These are phyloP conservation scores for Coptodon rendalli DNA, from an alignment of 2,113 vertebrate genomes.

Conservation along the genomic window DNA sequence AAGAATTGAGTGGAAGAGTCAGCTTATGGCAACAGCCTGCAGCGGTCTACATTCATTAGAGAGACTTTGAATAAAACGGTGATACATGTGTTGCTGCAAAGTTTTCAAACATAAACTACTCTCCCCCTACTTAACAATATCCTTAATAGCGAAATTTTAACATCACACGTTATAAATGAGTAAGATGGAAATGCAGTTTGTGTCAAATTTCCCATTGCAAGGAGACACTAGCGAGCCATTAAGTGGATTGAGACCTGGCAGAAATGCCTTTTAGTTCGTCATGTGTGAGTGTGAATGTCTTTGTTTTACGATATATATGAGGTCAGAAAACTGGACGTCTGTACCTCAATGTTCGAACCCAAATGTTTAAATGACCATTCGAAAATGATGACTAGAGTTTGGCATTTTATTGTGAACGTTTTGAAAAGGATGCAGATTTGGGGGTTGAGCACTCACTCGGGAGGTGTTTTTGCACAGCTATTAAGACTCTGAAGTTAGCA, in stretches of 20 bases:
- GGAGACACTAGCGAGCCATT: slow-evolving; percentile 27
- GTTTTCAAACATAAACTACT: background rate
- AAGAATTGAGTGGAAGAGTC: background rate
- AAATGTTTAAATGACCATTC: background rate
- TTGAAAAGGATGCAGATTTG: background rate
- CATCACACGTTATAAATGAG: background rate
- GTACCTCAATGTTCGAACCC: background rate
- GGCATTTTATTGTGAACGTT: background rate
- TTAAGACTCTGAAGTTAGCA: background rate
- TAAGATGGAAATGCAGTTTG: background rate
- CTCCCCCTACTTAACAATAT: background rate
- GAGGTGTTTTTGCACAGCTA: background rate
- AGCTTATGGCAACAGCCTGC: background rate
- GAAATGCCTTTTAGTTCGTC: background rate
- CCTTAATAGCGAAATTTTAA: background rate
- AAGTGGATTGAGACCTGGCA: slow-evolving; percentile 35
- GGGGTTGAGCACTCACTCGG: background rate
- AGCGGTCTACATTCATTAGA: background rate
- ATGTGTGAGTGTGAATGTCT: background rate
- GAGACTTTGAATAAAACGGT: background rate
- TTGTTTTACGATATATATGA: background rate
- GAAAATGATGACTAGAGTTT: background rate
- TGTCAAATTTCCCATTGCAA: background rate
- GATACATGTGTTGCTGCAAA: background rate
- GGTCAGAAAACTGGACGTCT: background rate